Conservation (phyloP, 2,888 invertebrate genomes). For the Syrphus vitripennis region DNA sequence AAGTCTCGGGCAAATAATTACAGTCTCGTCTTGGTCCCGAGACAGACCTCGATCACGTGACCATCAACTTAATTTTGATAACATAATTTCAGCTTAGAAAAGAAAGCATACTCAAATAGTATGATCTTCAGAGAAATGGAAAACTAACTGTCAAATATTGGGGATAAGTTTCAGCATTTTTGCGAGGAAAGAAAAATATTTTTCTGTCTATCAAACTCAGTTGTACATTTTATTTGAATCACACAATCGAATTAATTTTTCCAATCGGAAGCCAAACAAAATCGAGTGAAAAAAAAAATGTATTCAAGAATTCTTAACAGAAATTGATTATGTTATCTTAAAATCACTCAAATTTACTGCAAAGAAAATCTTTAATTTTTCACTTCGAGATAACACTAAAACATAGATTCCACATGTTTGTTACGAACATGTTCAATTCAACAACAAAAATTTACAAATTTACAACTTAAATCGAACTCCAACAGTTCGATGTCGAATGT, state of each 20-base stretch:
- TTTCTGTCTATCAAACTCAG: too few species aligned
- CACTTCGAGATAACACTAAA: neutral
- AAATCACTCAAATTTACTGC: neutral
- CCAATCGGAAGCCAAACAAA: constrained; percentile 34
- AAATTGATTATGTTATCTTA: neutral
- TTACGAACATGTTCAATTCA: neutral
- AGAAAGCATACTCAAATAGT: too few species aligned
- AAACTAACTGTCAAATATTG: too few species aligned
- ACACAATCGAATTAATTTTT: neutral
- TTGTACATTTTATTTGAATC: too few species aligned
- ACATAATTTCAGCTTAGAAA: too few species aligned
- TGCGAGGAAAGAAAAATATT: neutral
- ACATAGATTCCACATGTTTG: constrained; percentile 1
- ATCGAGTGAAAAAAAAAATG: neutral
- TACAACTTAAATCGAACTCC: neutral
- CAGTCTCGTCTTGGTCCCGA: too few species aligned
- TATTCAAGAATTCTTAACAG: neutral
- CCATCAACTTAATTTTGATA: too few species aligned
- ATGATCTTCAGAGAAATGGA: too few species aligned
- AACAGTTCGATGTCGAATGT: neutral
- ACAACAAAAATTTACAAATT: neutral
- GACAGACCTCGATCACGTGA: too few species aligned
- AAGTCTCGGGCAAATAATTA: too few species aligned
- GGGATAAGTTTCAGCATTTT: too few species aligned
- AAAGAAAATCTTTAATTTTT: neutral